Base-by-base conservation (phyloP, 1,140 invertebrate species). In the Arctopsyche grandis region DNA sequence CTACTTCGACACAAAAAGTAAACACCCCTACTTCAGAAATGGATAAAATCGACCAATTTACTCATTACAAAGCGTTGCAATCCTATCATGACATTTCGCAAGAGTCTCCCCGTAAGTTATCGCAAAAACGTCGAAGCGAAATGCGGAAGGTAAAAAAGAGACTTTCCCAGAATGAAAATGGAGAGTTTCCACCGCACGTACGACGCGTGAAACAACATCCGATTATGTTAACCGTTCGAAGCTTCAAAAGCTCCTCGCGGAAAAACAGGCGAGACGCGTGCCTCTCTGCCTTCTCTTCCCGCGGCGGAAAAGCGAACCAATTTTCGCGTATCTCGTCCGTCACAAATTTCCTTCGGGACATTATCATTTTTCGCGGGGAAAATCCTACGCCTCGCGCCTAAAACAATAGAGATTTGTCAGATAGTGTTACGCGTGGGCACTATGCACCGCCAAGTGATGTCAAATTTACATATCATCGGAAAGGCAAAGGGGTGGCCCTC, bases 381-480 rank as follows among this genome's bases (percentile, higher is more conserved):
- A 70, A 70, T 70, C 69, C 26, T 38, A 73, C 16, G 44, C 44
- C n/a, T 16, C 9, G 14, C 48, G 71, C 48, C 71, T 74, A 48
- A 56, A 56, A 74, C 46, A 56, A 56, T 56, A 56, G 38, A 38
- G 71, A 74, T 74, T 74, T 26, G 46, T 74, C 24, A 21, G 44
- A 73, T 73, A 73, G n/a, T 9, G 70, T 38, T 26, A 22, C 22
- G 69, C 26, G 69, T 16, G 12, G 48, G 75, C 38, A 77, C 63
- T 12, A 52, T 38, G 29, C 29, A 21, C 56, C 56, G 16, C 16
- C 69, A 69, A 69, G 76, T 69, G 76, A 69, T 69, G 75, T 77
- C 75, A 69, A 78, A 78, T 78, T 78, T 78, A 70, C 76, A 78
- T 78, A 78, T 78, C 76, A 43, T 43, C 76, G 48, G 21, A 22